phyloP scores from a whole-genome alignment of 37 sponge, comb jelly and placozoan genomes.

The Halichondria panicea region DNA sequence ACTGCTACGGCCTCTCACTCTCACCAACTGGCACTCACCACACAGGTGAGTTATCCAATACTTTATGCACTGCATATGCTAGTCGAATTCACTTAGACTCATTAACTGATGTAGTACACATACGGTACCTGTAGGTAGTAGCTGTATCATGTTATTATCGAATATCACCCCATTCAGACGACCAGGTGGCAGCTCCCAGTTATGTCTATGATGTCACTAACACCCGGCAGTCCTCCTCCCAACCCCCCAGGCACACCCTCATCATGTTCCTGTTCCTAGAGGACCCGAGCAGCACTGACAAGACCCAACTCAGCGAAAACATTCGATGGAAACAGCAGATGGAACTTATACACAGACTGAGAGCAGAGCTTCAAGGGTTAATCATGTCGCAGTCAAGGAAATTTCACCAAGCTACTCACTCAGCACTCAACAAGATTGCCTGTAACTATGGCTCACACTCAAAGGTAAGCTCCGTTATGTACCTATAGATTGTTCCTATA shows the following conservation, averaged over 20 bases:
- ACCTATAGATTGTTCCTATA: background rate
- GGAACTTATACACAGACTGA: background rate
- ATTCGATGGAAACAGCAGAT: conserved; percentile 20
- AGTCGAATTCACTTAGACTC: too few relatives aligned
- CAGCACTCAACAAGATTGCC: conserved; percentile 55
- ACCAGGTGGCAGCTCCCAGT: background rate
- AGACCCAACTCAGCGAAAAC: background rate
- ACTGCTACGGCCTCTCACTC: conserved; percentile 38
- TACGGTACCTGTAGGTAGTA: too few relatives aligned
- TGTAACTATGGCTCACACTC: conserved; percentile 39
- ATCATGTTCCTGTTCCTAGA: conserved; percentile 45
- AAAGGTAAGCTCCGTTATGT: conserved; percentile 26
- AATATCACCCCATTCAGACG: background rate
- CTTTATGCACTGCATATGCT: too few relatives aligned
- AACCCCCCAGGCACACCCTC: background rate
- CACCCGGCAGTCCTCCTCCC: background rate
- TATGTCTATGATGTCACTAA: conserved; percentile 2
- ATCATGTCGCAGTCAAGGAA: background rate
- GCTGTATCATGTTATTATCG: too few relatives aligned
- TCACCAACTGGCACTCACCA: background rate
- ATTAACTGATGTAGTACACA: too few relatives aligned
- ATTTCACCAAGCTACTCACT: conserved; percentile 37
- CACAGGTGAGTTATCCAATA: too few relatives aligned
- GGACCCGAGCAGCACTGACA: background rate
- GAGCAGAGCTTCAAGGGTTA: conserved; percentile 4